Evolutionary conservation across 2,888 invertebrate species (phyloP).

Genomic region (Gari tellinella): DNA sequence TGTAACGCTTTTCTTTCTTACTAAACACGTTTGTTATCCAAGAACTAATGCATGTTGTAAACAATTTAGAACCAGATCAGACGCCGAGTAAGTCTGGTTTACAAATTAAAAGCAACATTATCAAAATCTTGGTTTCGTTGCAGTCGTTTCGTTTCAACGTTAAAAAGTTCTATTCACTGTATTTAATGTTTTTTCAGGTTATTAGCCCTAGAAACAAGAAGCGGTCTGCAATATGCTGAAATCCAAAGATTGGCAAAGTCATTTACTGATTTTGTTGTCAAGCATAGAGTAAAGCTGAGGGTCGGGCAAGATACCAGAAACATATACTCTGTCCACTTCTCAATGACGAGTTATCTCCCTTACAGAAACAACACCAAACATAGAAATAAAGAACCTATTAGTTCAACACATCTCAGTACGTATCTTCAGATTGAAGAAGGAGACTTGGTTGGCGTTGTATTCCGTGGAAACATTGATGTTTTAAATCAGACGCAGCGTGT

Average conservation of each 20-base stretch:
- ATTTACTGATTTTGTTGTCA: constrained; percentile 27
- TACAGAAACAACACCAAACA: constrained; percentile 12
- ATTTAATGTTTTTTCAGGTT: too few species aligned
- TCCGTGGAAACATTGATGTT: constrained; percentile 47
- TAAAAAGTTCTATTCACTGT: too few species aligned
- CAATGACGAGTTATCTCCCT: constrained; percentile 31
- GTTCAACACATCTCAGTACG: neutral
- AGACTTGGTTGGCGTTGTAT: constrained; percentile 37
- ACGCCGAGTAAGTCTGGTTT: too few species aligned
- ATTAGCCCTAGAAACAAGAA: constrained; percentile 38
- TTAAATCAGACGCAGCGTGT: constrained; percentile 25
- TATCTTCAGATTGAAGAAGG: constrained; percentile 31
- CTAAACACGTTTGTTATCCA: too few species aligned
- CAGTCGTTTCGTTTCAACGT: too few species aligned
- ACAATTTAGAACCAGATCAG: too few species aligned
- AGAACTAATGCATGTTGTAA: too few species aligned
- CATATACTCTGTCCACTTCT: constrained; percentile 24
- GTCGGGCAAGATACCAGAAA: constrained; percentile 29
- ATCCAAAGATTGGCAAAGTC: constrained; percentile 25
- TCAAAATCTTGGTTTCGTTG: too few species aligned
- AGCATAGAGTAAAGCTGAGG: constrained; percentile 31
- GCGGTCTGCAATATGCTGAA: constrained; percentile 32
- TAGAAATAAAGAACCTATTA: neutral
- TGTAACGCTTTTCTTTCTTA: too few species aligned
- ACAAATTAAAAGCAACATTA: too few species aligned